Evolutionary conservation across 92 coral and sea anemone species (phyloP), one percentile per base, ranked within the genome.

Genomic region (Bergia sp.): DNA sequence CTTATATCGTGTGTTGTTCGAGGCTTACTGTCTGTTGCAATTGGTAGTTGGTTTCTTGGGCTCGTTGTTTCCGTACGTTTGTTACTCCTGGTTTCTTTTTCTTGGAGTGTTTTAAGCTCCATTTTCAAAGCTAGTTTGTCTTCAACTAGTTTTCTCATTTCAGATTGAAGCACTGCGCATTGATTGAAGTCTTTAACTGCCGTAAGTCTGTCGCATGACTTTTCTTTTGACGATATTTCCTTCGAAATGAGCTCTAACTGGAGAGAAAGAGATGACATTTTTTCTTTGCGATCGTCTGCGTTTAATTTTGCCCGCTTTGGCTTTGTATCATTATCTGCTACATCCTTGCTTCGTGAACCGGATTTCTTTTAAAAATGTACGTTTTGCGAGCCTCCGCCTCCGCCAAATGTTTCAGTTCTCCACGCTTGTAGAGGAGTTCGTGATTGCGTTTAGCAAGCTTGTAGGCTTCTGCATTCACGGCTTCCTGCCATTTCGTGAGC

Each of bases 401-500:
- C 21, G 93, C 93, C 81, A 37, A 73, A 6, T 21, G 29, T 73
- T 90, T 90, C n/a, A 90, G 50, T 44, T 58, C 77, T 58, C 90
- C 93, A 77, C 93, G 47, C 75, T 80, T 58, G 39, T 90, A 90
- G 53, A 90, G 76, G 53, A 47, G 7, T 2, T 47, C 11, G 53
- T 47, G 53, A 47, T 47, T 3, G 53, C 53, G 53, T 47, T 47
- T 47, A 47, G 10, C 53, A 47, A 47, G 53, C 53, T 47, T 47
- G 53, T 3, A 47, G 53, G 53, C 53, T 20, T 37, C 20, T 76
- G 75, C 71, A 37, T 90, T 90, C 45, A 90, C 88, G 38, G 90
- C 90, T 78, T 90, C 49, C 80, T 90, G 93, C 93, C 93, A 90
- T 76, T 80, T 55, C 29, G 78, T 90, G 40, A 90, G 93, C 44